Percentiles rank a stretch among this genome's conserved stretches.
Evolutionary conservation across 2,113 vertebrate genomes (phyloP).

Genomic region (Ascaphus truei): DNA sequence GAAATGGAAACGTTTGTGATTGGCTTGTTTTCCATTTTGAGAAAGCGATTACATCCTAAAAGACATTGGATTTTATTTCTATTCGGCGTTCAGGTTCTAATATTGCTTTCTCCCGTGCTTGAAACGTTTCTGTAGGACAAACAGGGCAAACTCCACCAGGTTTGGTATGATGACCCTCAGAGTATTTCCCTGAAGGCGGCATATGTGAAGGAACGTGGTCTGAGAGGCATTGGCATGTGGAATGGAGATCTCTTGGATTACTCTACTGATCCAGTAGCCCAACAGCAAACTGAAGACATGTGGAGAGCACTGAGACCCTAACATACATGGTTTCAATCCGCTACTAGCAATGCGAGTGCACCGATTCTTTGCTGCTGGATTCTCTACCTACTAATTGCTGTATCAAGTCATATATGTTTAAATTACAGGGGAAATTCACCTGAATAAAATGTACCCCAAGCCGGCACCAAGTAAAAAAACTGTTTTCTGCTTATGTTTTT

Average conservation of each 20-base stretch:
- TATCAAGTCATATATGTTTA: too few relatives aligned
- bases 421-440: too few relatives aligned
- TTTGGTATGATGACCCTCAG: conserved; percentile 88
- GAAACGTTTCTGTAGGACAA: conserved; percentile 60
- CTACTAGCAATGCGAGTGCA: neutral
- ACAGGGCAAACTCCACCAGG: conserved; percentile 75
- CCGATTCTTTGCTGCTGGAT: too few relatives aligned
- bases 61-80: neutral
- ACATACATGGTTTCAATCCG: neutral
- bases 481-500: too few relatives aligned
- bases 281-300: conserved; percentile 78
- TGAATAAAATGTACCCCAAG: too few relatives aligned
- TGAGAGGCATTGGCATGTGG: conserved; percentile 94
- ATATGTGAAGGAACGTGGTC: conserved; percentile 56
- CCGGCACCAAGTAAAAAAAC: too few relatives aligned
- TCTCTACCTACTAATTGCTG: too few relatives aligned
- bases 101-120: neutral
- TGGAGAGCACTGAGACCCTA: conserved; percentile 77
- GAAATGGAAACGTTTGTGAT: too few relatives aligned
- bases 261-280: conserved; percentile 57
- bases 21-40: too few relatives aligned
- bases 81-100: neutral
- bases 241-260: conserved; percentile 86
- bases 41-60: too few relatives aligned
- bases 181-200: conserved; percentile 82